These are phyloP conservation scores for Diaperis boleti DNA, from an alignment of 2,888 invertebrate genomes.

Conservation along the genomic window DNA sequence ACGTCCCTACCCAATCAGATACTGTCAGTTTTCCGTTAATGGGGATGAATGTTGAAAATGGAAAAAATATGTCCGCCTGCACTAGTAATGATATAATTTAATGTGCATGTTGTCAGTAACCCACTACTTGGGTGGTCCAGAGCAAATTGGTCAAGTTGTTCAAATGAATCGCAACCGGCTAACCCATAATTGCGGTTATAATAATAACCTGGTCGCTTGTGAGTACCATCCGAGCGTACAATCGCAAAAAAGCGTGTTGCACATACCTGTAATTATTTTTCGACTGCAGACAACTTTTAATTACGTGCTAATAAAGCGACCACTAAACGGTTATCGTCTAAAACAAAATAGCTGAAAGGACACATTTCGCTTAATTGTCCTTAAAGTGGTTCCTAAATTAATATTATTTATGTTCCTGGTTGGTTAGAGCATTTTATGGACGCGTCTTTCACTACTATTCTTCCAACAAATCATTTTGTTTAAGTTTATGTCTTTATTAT, in stretches of 20 bases:
- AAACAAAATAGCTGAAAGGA: conserved; percentile 4
- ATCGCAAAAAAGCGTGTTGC: conserved; percentile 31
- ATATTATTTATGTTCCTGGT: conserved; percentile 30
- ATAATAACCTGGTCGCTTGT: conserved; percentile 33
- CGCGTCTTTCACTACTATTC: conserved; percentile 28
- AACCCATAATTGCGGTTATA: conserved; percentile 30
- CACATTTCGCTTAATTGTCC: conserved; percentile 11
- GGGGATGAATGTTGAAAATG: neutral
- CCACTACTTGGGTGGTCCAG: conserved; percentile 62
- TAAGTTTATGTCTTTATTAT: conserved; percentile 43
- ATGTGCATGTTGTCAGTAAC: conserved; percentile 60
- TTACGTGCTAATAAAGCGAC: conserved; percentile 17
- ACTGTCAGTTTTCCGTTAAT: conserved; percentile 4
- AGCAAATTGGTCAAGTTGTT: conserved; percentile 59
- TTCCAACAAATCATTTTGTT: conserved; percentile 42
- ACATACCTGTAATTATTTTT: conserved; percentile 27
- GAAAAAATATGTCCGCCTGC: conserved; percentile 3
- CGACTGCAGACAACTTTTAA: conserved; percentile 31
- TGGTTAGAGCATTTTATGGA: conserved; percentile 27
- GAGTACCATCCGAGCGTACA: conserved; percentile 23
- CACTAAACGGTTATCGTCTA: neutral
- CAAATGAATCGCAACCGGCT: conserved; percentile 45
- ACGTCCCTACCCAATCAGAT: too few species aligned
- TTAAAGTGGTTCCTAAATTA: conserved; percentile 15
- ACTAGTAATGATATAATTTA: conserved; percentile 63